Evolutionary conservation across 2,888 invertebrate species (phyloP).

Genomic region (Patella caerulea): DNA sequence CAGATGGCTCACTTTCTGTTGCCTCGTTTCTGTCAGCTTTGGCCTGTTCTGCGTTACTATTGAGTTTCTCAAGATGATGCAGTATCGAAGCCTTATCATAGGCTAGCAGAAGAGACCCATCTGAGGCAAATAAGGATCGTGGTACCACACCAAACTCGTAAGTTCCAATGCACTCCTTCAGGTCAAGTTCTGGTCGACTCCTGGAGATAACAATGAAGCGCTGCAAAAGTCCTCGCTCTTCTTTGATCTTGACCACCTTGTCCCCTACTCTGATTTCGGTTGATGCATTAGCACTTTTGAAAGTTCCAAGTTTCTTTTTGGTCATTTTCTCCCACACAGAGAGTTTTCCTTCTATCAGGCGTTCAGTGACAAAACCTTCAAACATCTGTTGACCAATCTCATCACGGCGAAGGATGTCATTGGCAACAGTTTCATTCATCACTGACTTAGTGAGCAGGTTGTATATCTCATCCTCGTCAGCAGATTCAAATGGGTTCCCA

Average conservation of each 20-base stretch:
- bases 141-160: conserved; percentile 33
- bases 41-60: not conserved
- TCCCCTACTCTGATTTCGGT: conserved; percentile 22
- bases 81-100: conserved; percentile 28
- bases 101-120: conserved; percentile 27
- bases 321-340: conserved; percentile 31
- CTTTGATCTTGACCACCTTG: conserved; percentile 25
- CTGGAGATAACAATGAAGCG: conserved; percentile 16
- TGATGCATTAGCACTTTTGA: conserved; percentile 31
- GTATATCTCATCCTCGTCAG: conserved; percentile 30
- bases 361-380: conserved; percentile 30
- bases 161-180: conserved; percentile 16
- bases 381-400: conserved; percentile 34
- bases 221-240: conserved; percentile 34
- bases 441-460: conserved; percentile 30
- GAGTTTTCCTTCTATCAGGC: conserved; percentile 32
- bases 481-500: conserved; percentile 30
- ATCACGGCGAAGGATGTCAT: conserved; percentile 29
- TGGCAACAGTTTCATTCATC: conserved; percentile 26
- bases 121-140: conserved; percentile 32
- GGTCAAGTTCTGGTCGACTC: too few species aligned
- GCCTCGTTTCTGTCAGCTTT: not conserved
- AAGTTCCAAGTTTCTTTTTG: conserved; percentile 28
- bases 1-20: conserved; percentile 23
- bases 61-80: conserved; percentile 30